Percentiles rank a stretch among this genome's conserved stretches.
Evolutionary conservation across 2,797 vertebrate species (phyloP).

Genomic region (Chaetodon trifasciatus): DNA sequence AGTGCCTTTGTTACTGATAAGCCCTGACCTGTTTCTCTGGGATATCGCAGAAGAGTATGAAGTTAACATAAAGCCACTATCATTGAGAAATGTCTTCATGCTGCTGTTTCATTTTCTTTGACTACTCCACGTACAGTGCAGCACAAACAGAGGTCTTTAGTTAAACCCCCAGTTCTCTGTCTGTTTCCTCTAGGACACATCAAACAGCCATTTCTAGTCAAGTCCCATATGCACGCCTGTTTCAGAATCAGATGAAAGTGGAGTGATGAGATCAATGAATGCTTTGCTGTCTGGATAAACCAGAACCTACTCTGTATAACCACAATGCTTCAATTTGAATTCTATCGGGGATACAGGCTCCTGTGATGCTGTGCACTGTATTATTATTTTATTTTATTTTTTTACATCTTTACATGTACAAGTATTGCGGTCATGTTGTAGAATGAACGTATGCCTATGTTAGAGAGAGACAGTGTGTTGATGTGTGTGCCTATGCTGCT

Average conservation of each 20-base stretch:
- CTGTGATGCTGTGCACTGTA: neutral
- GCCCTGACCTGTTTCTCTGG: constrained; percentile 26
- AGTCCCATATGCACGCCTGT: constrained; percentile 46
- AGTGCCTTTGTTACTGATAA: constrained; percentile 10
- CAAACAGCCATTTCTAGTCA: constrained; percentile 65
- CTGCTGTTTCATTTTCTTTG: constrained; percentile 44
- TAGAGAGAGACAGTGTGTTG: constrained; percentile 12
- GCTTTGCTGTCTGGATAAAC: constrained; percentile 58
- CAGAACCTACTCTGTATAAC: constrained; percentile 37
- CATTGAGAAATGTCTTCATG: constrained; percentile 11
- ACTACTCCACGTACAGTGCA: constrained; percentile 23
- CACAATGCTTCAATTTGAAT: constrained; percentile 52
- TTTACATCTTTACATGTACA: constrained; percentile 29
- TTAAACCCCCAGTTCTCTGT: constrained; percentile 46
- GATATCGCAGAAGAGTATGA: neutral
- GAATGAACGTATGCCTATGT: constrained; percentile 34
- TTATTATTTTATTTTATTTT: constrained; percentile 16
- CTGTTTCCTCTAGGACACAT: constrained; percentile 62
- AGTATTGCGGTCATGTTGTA: constrained; percentile 37
- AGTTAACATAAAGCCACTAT: constrained; percentile 29
- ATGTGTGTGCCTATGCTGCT: constrained; percentile 44
- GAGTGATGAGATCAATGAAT: constrained; percentile 53
- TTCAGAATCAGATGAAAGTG: constrained; percentile 64
- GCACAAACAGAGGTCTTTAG: constrained; percentile 48
- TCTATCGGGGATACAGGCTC: constrained; percentile 42